Evolutionary conservation across 2,888 invertebrate species (phyloP).

Genomic region (Megamerina dolium): DNA sequence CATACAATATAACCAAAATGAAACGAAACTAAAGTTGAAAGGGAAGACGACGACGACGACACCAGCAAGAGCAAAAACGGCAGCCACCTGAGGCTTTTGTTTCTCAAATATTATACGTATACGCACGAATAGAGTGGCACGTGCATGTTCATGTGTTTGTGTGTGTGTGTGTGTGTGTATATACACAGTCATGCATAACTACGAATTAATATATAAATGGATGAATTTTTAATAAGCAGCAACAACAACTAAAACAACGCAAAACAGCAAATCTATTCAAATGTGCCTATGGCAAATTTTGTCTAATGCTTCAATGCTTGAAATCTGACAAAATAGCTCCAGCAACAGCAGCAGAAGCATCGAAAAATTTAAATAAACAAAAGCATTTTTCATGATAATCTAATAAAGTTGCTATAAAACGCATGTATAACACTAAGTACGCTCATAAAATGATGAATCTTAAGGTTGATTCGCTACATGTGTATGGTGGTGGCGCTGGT

Average conservation of each 20-base stretch:
- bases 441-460: constrained; percentile 28
- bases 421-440: background rate
- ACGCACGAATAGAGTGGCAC: no score
- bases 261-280: background rate
- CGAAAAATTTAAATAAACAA: background rate
- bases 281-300: constrained; percentile 6
- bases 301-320: background rate
- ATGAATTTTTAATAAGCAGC: background rate
- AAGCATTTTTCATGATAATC: no score
- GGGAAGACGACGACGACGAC: background rate
- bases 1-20: no score
- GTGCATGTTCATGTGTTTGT: background rate
- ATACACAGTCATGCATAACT: background rate
- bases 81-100: constrained; percentile 18
- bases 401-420: background rate
- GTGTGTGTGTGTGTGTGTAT: background rate
- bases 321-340: background rate
- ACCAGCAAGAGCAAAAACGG: constrained; percentile 3
- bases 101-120: constrained; percentile 2
- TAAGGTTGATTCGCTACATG: constrained; percentile 26
- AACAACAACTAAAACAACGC: background rate
- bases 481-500: constrained; percentile 9
- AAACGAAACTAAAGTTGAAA: constrained; percentile 6
- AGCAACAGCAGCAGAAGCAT: background rate
- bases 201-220: background rate